Base-by-base conservation (phyloP, 2,797 vertebrate species). In the Periparus ater region DNA sequence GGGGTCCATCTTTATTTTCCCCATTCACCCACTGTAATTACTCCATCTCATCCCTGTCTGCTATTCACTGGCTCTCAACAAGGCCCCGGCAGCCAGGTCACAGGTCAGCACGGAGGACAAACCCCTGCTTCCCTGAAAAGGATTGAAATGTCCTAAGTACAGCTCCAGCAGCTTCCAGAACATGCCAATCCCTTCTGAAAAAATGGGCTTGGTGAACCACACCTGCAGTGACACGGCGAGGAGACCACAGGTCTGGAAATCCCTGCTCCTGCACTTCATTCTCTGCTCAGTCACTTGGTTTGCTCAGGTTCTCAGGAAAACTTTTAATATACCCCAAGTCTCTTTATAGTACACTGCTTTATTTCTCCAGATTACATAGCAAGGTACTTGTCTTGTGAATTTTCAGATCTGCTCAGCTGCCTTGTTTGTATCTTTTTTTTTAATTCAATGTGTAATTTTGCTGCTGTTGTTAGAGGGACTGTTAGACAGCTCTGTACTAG, bases 1-100 rank as follows among this genome's bases (percentile, higher is more conserved):
- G 74, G 67, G 22, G 83, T 82, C 74, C 71, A 72, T 82, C 93
- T 93, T 94, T 81, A 85, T 90, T 91, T 85, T 78, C 66, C 55
- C 73, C 36, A 89, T 94, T 96, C 93, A 93, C 34, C 29, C 18
- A 0, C 48, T 0, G 1, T 85, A 94, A 92, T 89, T 91, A 92
- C 74, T 91, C 89, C 4, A 1, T 94, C 92, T 94, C 86, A 88
- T 86, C 88, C 86, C 76, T 86, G 83, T 86, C 80, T 65, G 86
- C 93, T 78, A 90, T 95, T 96, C 93, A 80, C 42, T 23, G 51
- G 62, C 62, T 92, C 93, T 16, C 94, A 96, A 89, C 91, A 74
- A 85, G 94, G 88, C 44, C 78, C 83, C n/a, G 0, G 65, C 79
- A 61, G 77, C 93, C 81, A 72, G 89, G 95, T 95, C 95, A 96